Evolutionary conservation across 1,140 invertebrate genomes (phyloP).

Genomic region (Philaenus spumarius): DNA sequence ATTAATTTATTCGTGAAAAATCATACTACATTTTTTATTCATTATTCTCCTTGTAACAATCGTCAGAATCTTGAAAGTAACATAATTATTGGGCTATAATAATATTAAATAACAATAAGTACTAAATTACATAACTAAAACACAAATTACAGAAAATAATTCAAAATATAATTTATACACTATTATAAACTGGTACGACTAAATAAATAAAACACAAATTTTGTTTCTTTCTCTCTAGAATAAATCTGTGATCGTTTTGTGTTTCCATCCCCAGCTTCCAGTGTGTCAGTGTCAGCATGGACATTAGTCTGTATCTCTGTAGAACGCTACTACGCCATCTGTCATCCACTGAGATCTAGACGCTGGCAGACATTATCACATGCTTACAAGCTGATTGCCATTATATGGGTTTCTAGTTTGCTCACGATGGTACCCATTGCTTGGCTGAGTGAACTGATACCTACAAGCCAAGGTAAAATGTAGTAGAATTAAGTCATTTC

Average conservation of each 20-base stretch:
- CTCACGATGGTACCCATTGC: slow-evolving; percentile 74
- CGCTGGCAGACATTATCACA: slow-evolving; percentile 72
- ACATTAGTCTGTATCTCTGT: slow-evolving; percentile 84
- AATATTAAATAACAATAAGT: no score
- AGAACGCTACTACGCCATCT: slow-evolving; percentile 89
- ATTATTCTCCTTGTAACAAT: no score
- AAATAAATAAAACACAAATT: no score
- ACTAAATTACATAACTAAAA: no score
- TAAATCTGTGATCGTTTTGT: not conserved
- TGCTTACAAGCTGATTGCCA: slow-evolving; percentile 68
- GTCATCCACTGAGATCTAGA: slow-evolving; percentile 76
- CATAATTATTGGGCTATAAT: no score
- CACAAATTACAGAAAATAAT: no score
- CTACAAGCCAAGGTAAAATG: slow-evolving; percentile 47
- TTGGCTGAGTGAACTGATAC: slow-evolving; percentile 54
- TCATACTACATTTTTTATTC: no score
- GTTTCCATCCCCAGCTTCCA: slow-evolving; percentile 52
- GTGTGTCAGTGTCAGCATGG: slow-evolving; percentile 68
- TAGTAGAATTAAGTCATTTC: not conserved
- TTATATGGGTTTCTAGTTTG: slow-evolving; percentile 70
- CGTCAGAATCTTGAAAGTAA: no score
- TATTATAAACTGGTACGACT: no score
- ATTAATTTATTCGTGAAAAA: no score
- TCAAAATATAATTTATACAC: no score
- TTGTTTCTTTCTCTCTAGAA: not conserved